Percentiles rank a stretch among this genome's conserved stretches.
Evolutionary conservation across 2,797 vertebrate species (phyloP).

Genomic region (Spinibarbus caldwelli): DNA sequence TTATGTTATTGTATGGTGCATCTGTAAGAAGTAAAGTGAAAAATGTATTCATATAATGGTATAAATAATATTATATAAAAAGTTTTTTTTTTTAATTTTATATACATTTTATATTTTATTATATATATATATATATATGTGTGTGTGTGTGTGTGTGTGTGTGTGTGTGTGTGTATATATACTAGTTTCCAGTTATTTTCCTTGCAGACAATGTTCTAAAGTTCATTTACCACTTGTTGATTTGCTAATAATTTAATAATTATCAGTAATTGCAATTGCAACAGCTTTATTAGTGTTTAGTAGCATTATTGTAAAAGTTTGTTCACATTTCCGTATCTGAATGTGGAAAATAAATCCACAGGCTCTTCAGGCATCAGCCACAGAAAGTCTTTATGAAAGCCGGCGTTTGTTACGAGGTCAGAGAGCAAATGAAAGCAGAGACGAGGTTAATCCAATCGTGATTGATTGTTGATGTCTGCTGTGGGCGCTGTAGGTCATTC

Average conservation of each 20-base stretch:
- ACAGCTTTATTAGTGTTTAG: not conserved
- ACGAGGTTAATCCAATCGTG: constrained; percentile 9
- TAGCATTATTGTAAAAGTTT: not conserved
- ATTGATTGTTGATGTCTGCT: constrained; percentile 44
- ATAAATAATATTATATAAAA: too few relatives aligned
- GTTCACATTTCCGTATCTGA: not conserved
- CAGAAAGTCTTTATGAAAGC: not conserved
- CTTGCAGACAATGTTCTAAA: not conserved
- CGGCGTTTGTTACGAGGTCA: constrained; percentile 24
- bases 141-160: too few relatives aligned
- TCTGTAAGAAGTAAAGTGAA: too few relatives aligned
- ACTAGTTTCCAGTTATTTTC: not conserved
- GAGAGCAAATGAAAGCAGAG: constrained; percentile 40
- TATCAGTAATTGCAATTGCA: not conserved
- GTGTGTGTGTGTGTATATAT: too few relatives aligned
- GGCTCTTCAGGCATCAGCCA: not conserved
- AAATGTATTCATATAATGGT: too few relatives aligned
- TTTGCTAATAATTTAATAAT: not conserved
- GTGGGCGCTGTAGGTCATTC: not conserved
- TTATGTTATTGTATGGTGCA: too few relatives aligned
- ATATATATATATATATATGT: too few relatives aligned
- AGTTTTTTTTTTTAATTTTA: too few relatives aligned
- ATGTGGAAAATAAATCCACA: not conserved
- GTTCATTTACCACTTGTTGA: not conserved
- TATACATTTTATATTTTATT: too few relatives aligned